Conservation (phyloP, 2,797 vertebrate species). For the Anas acuta region DNA sequence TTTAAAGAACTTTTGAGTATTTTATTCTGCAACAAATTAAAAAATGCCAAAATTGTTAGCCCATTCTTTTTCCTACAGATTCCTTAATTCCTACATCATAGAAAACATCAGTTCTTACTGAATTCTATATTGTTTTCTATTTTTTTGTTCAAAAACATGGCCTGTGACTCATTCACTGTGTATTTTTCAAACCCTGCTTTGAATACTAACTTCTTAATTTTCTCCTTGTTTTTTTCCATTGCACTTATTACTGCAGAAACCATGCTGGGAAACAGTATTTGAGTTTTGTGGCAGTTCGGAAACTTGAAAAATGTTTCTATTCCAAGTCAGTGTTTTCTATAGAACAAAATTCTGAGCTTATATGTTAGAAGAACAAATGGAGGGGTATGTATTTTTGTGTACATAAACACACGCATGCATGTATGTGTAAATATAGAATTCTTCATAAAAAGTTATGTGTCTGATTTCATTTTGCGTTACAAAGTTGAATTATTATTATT, state of each 20-base stretch:
- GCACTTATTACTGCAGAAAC: not conserved
- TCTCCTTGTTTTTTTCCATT: not conserved
- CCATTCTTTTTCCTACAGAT: not conserved
- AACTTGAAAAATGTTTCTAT: not conserved
- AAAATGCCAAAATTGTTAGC: not conserved
- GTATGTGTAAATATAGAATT: not conserved
- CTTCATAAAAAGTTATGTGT: not conserved
- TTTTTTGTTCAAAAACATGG: not conserved
- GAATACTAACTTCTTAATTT: not conserved
- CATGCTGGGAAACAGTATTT: not conserved
- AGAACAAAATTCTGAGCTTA: not conserved
- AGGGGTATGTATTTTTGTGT: not conserved
- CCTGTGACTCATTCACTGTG: not conserved
- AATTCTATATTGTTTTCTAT: not conserved
- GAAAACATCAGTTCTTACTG: not conserved
- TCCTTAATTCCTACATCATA: not conserved
- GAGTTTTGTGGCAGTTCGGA: not conserved
- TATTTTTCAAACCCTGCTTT: not conserved
- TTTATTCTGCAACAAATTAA: not conserved
- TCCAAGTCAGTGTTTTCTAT: not conserved
- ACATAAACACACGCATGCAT: fast-evolving
- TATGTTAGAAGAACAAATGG: not conserved
- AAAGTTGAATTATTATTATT: not conserved
- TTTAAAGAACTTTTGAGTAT: not conserved
- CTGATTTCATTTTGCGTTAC: not conserved